Evolutionary conservation across 2,888 invertebrate genomes (phyloP).

Genomic region (Xylophagus ater): DNA sequence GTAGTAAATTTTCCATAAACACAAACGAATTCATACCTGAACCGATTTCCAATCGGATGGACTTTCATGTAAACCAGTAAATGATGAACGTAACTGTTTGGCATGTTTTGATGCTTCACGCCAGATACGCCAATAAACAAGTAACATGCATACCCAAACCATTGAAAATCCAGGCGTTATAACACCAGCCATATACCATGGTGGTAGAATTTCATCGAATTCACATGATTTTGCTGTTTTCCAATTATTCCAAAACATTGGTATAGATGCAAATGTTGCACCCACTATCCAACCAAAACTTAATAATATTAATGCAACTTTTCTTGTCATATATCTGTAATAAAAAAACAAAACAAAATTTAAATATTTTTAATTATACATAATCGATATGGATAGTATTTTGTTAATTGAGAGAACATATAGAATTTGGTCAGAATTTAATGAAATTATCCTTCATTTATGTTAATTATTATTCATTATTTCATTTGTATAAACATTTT

Average conservation of each 20-base stretch:
- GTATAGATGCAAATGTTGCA: constrained; percentile 53
- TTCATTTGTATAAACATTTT: too few species aligned
- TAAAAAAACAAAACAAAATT: neutral
- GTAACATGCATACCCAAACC: constrained; percentile 63
- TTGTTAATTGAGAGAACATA: too few species aligned
- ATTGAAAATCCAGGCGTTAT: constrained; percentile 61
- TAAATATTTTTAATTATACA: too few species aligned
- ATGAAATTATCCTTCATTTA: too few species aligned
- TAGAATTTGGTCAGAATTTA: too few species aligned
- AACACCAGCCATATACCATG: constrained; percentile 40
- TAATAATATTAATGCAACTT: constrained; percentile 51
- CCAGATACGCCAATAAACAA: constrained; percentile 69
- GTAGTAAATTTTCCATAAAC: too few species aligned
- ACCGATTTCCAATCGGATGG: constrained; percentile 64
- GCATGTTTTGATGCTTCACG: constrained; percentile 64
- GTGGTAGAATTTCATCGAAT: constrained; percentile 51
- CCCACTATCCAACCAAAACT: constrained; percentile 56
- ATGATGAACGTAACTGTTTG: constrained; percentile 50
- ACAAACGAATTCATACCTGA: too few species aligned
- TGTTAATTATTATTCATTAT: too few species aligned
- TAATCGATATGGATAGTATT: too few species aligned
- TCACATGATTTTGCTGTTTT: constrained; percentile 50
- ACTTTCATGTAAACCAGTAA: constrained; percentile 45
- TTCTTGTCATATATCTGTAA: constrained; percentile 53
- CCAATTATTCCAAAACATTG: constrained; percentile 72